A percentile compares a stretch with the other conserved stretches of the same genome.
phyloP scores from a whole-genome alignment of 2,888 invertebrate species.

The Limenitis camilla region DNA sequence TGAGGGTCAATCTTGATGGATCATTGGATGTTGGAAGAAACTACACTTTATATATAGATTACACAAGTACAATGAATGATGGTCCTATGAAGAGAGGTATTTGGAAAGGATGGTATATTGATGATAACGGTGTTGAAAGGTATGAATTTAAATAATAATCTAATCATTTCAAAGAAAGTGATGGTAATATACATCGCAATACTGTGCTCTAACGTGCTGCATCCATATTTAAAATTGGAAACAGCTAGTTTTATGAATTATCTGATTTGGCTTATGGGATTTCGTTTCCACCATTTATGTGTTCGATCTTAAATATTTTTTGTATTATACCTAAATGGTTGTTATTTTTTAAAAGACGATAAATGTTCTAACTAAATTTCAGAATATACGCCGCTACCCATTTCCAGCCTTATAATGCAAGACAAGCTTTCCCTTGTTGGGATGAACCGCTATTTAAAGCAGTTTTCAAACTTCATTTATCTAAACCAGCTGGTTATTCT shows the following conservation, averaged over 20 bases:
- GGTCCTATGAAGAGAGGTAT: slow-evolving; percentile 66
- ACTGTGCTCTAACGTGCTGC: no score
- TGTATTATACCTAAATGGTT: no score
- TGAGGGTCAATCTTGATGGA: slow-evolving; percentile 47
- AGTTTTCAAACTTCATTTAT: slow-evolving; percentile 79
- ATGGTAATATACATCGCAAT: no score
- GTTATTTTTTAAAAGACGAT: no score
- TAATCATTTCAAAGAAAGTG: no score
- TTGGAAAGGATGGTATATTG: slow-evolving; percentile 61
- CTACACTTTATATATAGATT: slow-evolving; percentile 63
- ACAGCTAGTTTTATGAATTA: no score
- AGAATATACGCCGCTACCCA: slow-evolving; percentile 78
- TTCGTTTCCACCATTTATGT: no score
- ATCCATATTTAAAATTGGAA: no score
- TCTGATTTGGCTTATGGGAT: no score
- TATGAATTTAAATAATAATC: slow-evolving; percentile 25
- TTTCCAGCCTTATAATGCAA: slow-evolving; percentile 85
- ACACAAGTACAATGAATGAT: slow-evolving; percentile 67
- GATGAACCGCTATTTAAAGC: slow-evolving; percentile 90
- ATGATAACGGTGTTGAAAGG: slow-evolving; percentile 49
- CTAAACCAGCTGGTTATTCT: slow-evolving; percentile 64
- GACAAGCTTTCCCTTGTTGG: slow-evolving; percentile 90
- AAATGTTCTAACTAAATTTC: no score
- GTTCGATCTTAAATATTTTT: no score
- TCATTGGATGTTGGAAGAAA: slow-evolving; percentile 35